Percentiles rank a stretch among this genome's conserved stretches.
These are phyloP conservation scores for Montipora cactus DNA, from an alignment of 64 coral and sea anemone species.

Conservation along the genomic window DNA sequence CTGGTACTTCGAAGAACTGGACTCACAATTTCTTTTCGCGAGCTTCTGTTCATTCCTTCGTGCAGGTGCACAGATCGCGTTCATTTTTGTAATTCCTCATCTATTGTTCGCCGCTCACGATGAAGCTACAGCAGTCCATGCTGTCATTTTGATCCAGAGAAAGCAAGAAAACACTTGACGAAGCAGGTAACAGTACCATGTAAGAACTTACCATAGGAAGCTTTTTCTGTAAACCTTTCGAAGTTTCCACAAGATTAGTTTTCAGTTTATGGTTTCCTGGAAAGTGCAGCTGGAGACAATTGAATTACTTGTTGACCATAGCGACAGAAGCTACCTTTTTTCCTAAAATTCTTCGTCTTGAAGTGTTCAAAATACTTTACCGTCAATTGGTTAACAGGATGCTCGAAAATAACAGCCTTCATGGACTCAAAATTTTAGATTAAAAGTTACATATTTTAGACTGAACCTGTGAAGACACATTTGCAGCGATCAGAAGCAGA, in stretches of 20 bases:
- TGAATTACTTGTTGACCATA: not conserved
- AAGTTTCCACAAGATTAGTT: not conserved
- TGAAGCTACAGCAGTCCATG: not conserved
- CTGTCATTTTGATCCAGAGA: not conserved
- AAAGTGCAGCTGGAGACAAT: not conserved
- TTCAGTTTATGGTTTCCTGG: not conserved
- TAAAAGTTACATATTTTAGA: not conserved
- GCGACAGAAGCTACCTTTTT: not conserved
- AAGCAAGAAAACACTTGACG: not conserved
- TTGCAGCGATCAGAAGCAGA: not conserved
- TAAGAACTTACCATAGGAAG: not conserved
- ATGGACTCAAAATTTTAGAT: not conserved
- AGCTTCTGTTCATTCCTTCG: no score
- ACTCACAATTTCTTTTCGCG: no score
- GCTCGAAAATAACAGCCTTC: not conserved
- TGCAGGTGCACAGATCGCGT: no score
- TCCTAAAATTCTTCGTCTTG: not conserved
- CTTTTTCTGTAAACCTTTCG: not conserved
- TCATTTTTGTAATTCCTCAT: no score
- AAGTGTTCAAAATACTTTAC: not conserved
- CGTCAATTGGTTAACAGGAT: not conserved
- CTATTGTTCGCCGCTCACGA: not conserved
- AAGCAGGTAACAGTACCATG: not conserved
- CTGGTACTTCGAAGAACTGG: no score
- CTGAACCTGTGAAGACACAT: not conserved